These are phyloP conservation scores for Urocitellus parryii DNA, from an alignment of 2,113 vertebrate genomes.

Conservation along the genomic window DNA sequence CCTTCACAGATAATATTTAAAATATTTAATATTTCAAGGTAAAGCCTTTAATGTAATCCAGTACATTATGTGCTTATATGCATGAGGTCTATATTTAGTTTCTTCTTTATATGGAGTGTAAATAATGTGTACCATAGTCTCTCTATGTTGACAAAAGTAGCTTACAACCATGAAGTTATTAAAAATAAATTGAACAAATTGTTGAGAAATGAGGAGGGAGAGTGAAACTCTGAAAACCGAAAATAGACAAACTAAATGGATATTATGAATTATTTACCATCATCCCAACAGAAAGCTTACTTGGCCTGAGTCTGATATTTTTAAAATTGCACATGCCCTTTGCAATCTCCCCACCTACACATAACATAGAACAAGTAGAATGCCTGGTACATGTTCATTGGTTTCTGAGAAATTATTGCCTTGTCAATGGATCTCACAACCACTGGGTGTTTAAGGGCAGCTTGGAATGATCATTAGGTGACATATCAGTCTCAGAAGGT, in stretches of 20 bases:
- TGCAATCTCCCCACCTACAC: neutral
- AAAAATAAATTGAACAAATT: constrained; percentile 81
- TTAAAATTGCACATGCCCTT: constrained; percentile 1
- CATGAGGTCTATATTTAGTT: constrained; percentile 74
- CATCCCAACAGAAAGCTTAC: neutral
- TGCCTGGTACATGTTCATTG: neutral
- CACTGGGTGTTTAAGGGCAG: neutral
- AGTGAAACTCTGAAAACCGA: constrained; percentile 4
- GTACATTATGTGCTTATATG: constrained; percentile 73
- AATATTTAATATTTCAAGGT: constrained; percentile 57
- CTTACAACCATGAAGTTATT: constrained; percentile 77
- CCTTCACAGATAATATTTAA: constrained; percentile 67
- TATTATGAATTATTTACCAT: neutral
- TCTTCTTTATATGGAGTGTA: constrained; percentile 78
- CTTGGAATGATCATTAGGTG: neutral
- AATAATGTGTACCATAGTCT: constrained; percentile 80
- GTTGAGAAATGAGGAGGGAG: constrained; percentile 60
- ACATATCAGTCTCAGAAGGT: neutral
- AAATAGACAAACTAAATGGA: constrained; percentile 2
- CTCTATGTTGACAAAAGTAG: constrained; percentile 78
- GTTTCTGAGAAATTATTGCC: neutral
- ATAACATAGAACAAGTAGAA: neutral
- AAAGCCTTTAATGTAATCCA: constrained; percentile 63
- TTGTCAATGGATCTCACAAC: neutral
- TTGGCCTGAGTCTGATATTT: constrained; percentile 15